Evolutionary conservation across 1,140 invertebrate species (phyloP), one percentile per base, ranked within the genome.

Genomic region (Acromyrmex heyeri): DNA sequence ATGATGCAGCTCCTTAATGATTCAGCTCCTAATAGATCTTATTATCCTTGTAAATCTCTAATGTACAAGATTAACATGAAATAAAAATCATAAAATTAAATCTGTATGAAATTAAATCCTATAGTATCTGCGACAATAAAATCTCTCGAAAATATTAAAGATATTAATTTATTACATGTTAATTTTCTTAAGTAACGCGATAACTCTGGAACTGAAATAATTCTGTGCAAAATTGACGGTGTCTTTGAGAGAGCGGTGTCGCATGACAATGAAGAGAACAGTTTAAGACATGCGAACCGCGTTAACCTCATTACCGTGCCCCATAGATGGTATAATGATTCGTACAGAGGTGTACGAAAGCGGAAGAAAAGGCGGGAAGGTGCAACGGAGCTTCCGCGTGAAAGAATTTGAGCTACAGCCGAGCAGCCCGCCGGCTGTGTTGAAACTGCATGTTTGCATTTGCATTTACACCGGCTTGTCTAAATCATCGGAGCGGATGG

Each of bases 391-490:
- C 88, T 91, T 90, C 89, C 64, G 88, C 88, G 86, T 79, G 89
- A 86, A 91, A 78, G 82, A 90, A 90, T 90, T 90, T 90, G 78
- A 90, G 57, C 62, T 61, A 67, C 34, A 44, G 30, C 50, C 59
- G 79, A 61, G 30, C 65, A 34, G 50, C n/a, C 5, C 34, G 55
- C 55, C 79, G 55, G 55, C 69, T 61, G 48, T 75, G 79, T 83
- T 83, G 55, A 75, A 73, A 83, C 79, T 83, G 70, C 89, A 62
- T 65, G 61, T 57, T 70, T 87, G 81, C 88, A 90, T 90, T 90
- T 90, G 88, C 89, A 90, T 90, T 86, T 90, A 90, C 89, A 88
- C 87, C 85, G 88, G 79, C 89, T 83, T 83, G 81, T 76, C 87
- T 78, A 90, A 90, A 90, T 90, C 86, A 87, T 90, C 82, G 81